These are phyloP conservation scores for Mionectes macconnelli DNA, from an alignment of 2,113 vertebrate genomes.

Conservation along the genomic window DNA sequence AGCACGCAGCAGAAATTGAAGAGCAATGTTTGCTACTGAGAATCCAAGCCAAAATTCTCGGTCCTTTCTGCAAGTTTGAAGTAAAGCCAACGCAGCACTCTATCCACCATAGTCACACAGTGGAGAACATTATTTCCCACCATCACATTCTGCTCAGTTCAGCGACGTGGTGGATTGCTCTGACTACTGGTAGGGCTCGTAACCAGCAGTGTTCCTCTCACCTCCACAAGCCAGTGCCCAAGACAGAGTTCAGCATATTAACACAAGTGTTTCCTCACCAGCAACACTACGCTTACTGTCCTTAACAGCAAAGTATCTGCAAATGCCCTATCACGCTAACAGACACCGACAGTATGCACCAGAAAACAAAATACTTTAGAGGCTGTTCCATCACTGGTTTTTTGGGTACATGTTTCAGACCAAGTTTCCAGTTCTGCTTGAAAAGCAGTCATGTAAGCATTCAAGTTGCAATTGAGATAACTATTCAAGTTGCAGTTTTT, in stretches of 20 bases:
- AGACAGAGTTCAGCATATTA: background rate
- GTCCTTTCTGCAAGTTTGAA: conserved; percentile 47
- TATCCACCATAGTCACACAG: background rate
- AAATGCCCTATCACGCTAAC: background rate
- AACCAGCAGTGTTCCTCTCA: background rate
- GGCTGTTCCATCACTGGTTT: background rate
- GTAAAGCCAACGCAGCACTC: conserved; percentile 24
- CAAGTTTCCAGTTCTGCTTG: background rate
- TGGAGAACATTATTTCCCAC: background rate
- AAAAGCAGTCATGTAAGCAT: background rate
- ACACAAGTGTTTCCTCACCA: background rate
- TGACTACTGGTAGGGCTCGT: too few species aligned
- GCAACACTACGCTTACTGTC: background rate
- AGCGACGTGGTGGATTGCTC: accelerated
- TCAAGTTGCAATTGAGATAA: background rate
- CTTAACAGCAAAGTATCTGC: background rate
- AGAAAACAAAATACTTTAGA: background rate
- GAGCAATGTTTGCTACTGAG: background rate
- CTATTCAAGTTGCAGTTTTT: background rate
- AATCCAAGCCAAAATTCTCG: background rate
- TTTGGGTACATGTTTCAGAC: background rate
- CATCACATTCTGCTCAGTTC: accelerated
- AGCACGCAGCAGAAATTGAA: conserved; percentile 37
- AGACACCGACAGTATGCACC: background rate
- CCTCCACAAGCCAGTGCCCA: background rate